Percentiles rank a stretch among this genome's conserved stretches.
phyloP scores from a whole-genome alignment of 2,113 vertebrate genomes.

The Pangasianodon hypophthalmus region DNA sequence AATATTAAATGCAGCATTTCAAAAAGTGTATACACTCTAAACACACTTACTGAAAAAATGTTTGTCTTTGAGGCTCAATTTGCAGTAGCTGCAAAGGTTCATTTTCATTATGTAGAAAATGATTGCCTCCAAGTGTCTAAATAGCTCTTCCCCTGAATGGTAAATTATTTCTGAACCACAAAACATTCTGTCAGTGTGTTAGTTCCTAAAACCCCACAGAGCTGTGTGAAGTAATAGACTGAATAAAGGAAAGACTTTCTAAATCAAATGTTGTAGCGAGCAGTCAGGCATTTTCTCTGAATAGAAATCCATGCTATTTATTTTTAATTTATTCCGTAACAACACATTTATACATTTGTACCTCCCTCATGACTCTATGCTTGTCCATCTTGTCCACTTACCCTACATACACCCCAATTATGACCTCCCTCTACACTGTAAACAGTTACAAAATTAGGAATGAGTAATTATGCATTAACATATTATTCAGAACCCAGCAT shows the following conservation, averaged over 20 bases:
- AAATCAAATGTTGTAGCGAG: not conserved
- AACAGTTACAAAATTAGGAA: not conserved
- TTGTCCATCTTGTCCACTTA: not conserved
- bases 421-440: slow-evolving; percentile 4
- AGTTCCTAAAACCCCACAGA: not conserved
- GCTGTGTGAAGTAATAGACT: not conserved
- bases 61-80: not conserved
- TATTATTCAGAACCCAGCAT: slow-evolving; percentile 49
- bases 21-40: not conserved
- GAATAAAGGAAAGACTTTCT: not conserved
- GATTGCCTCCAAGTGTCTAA: slow-evolving; percentile 26
- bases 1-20: not conserved
- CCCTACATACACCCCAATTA: not conserved
- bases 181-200: not conserved
- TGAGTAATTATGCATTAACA: slow-evolving; percentile 55
- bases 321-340: not conserved
- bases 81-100: not conserved
- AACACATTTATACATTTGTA: not conserved
- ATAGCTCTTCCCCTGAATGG: not conserved
- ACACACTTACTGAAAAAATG: not conserved
- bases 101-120: slow-evolving; percentile 23
- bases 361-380: not conserved
- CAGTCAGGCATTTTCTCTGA: not conserved
- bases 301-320: not conserved
- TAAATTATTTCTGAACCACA: slow-evolving; percentile 11